These are phyloP conservation scores for Drosophila ezoana DNA, from an alignment of 2,888 invertebrate genomes.

Conservation along the genomic window DNA sequence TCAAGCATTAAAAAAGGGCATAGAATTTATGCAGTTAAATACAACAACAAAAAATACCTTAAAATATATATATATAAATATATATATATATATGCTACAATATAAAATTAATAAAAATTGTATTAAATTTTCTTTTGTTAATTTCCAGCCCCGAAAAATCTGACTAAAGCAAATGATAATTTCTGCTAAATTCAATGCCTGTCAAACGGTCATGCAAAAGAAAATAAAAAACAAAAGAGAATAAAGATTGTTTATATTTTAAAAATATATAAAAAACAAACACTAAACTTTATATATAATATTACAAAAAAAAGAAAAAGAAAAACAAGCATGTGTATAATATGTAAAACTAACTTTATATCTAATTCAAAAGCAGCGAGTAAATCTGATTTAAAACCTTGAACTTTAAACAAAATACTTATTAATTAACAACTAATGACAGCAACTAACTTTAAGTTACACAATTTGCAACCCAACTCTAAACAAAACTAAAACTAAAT, in stretches of 20 bases:
- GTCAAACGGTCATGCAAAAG: constrained; percentile 44
- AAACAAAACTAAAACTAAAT: constrained; percentile 32
- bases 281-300: constrained; percentile 38
- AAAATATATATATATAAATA: constrained; percentile 6
- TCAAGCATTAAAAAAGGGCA: constrained; percentile 22
- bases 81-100: neutral
- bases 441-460: constrained; percentile 55
- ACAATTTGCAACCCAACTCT: constrained; percentile 39
- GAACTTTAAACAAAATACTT: constrained; percentile 26
- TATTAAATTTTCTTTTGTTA: constrained; percentile 27
- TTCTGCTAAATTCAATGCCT: constrained; percentile 25
- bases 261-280: constrained; percentile 72
- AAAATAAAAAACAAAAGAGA: constrained; percentile 75
- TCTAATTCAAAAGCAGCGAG: constrained; percentile 46
- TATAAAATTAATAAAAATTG: constrained; percentile 11
- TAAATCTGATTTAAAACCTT: constrained; percentile 52
- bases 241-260: constrained; percentile 83
- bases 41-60: constrained; percentile 42
- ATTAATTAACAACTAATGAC: constrained; percentile 38
- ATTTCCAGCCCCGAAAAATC: constrained; percentile 5
- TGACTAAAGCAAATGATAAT: neutral
- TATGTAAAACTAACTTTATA: constrained; percentile 37
- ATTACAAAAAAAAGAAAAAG: constrained; percentile 28
- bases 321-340: constrained; percentile 58
- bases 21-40: constrained; percentile 22